Percentiles rank a stretch among this genome's conserved stretches.
phyloP scores from a whole-genome alignment of 2,888 invertebrate species.

The Lasioglossum figueresi region DNA sequence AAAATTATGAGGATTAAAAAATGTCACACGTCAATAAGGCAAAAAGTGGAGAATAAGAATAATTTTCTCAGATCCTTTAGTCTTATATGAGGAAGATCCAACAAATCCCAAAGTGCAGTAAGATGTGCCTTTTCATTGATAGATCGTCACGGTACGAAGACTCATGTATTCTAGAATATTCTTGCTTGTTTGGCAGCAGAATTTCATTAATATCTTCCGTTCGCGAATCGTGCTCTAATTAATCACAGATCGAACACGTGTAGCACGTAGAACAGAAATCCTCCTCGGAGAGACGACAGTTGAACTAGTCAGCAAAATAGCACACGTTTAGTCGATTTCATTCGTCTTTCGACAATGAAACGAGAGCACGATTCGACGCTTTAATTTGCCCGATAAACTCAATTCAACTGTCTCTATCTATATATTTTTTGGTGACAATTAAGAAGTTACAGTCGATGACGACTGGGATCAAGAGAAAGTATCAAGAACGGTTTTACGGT shows the following conservation, averaged over 20 bases:
- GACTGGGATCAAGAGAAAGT: not conserved
- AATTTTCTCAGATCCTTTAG: not conserved
- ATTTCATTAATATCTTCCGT: not conserved
- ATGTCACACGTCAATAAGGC: too few species aligned
- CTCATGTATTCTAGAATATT: not conserved
- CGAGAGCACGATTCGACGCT: not conserved
- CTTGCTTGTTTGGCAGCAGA: not conserved
- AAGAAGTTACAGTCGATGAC: not conserved
- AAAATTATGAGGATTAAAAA: too few species aligned
- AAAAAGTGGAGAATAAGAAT: not conserved
- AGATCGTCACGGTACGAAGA: too few species aligned
- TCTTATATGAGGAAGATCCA: too few species aligned
- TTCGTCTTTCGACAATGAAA: not conserved
- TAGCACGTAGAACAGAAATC: not conserved
- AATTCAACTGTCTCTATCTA: not conserved
- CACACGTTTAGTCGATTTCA: not conserved
- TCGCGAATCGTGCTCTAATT: not conserved
- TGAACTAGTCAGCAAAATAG: constrained; percentile 2
- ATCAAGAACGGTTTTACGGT: not conserved
- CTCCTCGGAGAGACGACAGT: not conserved
- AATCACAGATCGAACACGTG: not conserved
- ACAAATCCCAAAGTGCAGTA: too few species aligned
- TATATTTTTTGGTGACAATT: not conserved
- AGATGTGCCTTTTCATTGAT: too few species aligned
- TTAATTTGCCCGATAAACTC: not conserved